These are phyloP conservation scores for Calephelis perditalis DNA, from an alignment of 2,888 invertebrate genomes.

Conservation along the genomic window DNA sequence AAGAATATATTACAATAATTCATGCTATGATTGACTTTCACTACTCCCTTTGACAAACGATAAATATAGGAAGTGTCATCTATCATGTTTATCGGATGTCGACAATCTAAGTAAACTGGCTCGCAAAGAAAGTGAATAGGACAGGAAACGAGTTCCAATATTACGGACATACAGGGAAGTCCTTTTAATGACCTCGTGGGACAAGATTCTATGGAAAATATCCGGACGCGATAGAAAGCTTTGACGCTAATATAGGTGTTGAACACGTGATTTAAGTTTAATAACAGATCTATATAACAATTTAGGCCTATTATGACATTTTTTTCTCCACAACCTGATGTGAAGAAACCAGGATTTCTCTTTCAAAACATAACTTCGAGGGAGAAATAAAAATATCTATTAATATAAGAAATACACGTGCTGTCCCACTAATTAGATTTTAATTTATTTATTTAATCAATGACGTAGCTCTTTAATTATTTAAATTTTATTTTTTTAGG, in stretches of 20 bases:
- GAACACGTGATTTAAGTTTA: neutral
- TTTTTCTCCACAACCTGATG: too few relatives aligned
- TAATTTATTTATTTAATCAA: too few relatives aligned
- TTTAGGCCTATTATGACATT: too few relatives aligned
- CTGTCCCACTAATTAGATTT: too few relatives aligned
- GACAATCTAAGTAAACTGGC: neutral
- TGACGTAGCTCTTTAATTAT: too few relatives aligned
- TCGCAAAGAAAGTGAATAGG: constrained; percentile 11
- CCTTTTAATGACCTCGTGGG: constrained; percentile 15
- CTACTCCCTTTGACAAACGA: neutral
- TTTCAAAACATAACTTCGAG: too few relatives aligned
- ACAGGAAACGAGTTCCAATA: constrained; percentile 10
- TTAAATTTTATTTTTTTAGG: too few relatives aligned
- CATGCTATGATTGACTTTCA: neutral
- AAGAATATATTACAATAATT: neutral
- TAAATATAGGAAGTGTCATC: constrained; percentile 13
- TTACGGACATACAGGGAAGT: constrained; percentile 14
- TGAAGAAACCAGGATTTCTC: too few relatives aligned
- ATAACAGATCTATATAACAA: neutral
- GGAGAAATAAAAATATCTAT: too few relatives aligned
- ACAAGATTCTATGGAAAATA: constrained; percentile 16
- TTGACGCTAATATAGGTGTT: neutral
- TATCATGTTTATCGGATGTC: constrained; percentile 12
- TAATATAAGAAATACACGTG: too few relatives aligned
- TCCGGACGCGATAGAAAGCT: constrained; percentile 12